Conservation (phyloP, 2,113 vertebrate genomes). For the Otocyon megalotis region DNA sequence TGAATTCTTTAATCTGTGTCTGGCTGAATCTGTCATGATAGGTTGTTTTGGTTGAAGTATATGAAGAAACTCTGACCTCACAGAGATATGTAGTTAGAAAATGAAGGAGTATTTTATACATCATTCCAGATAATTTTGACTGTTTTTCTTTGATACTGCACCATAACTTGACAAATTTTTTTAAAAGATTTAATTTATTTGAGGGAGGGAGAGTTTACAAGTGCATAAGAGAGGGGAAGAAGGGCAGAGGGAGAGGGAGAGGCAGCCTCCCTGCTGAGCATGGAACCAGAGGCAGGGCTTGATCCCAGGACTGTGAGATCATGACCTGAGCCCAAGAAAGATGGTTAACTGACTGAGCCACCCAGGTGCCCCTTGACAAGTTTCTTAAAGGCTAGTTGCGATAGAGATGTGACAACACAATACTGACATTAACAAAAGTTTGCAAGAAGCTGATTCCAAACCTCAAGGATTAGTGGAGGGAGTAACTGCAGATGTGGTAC, state of each 20-base stretch:
- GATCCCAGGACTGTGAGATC: neutral
- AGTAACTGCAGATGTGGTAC: neutral
- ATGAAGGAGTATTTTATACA: neutral
- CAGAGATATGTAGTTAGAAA: neutral
- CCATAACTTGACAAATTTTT: neutral
- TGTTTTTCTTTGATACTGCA: neutral
- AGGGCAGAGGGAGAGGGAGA: neutral
- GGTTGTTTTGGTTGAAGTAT: neutral
- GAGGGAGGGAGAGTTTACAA: neutral
- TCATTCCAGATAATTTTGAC: neutral
- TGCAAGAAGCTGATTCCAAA: neutral
- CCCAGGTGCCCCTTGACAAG: neutral
- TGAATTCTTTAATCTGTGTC: neutral
- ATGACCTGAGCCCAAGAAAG: neutral
- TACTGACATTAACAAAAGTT: neutral
- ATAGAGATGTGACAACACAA: neutral
- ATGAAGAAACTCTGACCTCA: slow-evolving; percentile 4
- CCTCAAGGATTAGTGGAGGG: neutral
- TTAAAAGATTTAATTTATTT: neutral
- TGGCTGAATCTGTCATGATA: neutral
- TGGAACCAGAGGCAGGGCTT: neutral
- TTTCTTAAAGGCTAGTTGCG: neutral
- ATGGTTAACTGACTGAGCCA: neutral
- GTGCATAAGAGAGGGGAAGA: neutral
- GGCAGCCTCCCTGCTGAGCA: neutral